Evolutionary conservation across 2,888 invertebrate species (phyloP).

Genomic region (Caenorhabditis sinica): DNA sequence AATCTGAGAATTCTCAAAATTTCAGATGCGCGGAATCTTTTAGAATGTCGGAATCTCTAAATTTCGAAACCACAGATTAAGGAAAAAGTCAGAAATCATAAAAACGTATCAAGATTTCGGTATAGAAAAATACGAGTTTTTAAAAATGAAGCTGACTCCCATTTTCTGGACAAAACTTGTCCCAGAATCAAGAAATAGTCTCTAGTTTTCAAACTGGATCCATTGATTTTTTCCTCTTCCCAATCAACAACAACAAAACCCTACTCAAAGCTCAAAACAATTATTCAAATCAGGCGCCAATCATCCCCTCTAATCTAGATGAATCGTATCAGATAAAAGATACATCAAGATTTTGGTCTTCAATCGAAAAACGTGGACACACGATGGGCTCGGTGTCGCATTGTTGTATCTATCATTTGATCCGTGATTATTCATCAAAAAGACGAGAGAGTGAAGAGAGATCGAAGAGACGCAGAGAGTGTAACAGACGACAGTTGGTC

Average conservation of each 20-base stretch:
- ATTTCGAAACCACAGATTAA: neutral
- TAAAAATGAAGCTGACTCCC: no score
- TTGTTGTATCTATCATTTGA: conserved; percentile 60
- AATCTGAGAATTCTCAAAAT: neutral
- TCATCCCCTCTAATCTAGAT: neutral
- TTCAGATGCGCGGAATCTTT: neutral
- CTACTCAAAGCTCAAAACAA: neutral
- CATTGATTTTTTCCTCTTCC: neutral
- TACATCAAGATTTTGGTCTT: neutral
- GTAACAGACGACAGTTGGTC: conserved; percentile 45
- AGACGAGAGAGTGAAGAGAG: conserved; percentile 21
- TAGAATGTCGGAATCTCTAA: neutral
- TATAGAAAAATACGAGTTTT: no score
- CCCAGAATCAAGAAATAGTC: no score
- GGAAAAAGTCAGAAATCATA: no score
- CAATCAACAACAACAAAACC: neutral
- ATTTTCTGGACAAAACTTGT: no score
- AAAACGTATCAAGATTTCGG: no score
- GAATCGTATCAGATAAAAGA: neutral
- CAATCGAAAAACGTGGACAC: conserved; percentile 14
- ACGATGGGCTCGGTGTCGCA: conserved; percentile 11
- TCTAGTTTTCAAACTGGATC: neutral
- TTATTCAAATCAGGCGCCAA: neutral
- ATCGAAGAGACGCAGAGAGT: conserved; percentile 30
- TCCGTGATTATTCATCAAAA: conserved; percentile 59